Conservation (phyloP, 2,797 vertebrate species). For the Pteronotus mesoamericanus region DNA sequence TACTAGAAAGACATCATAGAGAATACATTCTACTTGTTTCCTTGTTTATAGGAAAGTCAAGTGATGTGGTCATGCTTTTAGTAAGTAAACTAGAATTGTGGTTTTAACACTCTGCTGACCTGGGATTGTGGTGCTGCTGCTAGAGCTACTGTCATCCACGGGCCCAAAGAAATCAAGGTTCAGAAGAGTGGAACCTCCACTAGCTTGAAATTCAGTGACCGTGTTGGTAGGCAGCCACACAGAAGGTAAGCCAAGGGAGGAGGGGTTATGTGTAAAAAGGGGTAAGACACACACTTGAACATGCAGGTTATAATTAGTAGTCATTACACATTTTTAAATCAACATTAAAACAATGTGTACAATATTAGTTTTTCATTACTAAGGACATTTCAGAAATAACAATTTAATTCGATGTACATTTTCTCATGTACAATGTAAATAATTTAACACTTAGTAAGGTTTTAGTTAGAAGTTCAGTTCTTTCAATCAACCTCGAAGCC, state of each 20-base stretch:
- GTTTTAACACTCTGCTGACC: conserved; percentile 89
- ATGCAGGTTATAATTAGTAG: conserved; percentile 87
- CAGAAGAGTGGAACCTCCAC: conserved; percentile 93
- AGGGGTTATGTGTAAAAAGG: conserved; percentile 87
- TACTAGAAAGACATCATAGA: conserved; percentile 73
- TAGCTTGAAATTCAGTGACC: conserved; percentile 92
- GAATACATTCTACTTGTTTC: conserved; percentile 65
- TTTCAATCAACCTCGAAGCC: conserved; percentile 81
- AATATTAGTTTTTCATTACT: conserved; percentile 84
- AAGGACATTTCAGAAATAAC: conserved; percentile 80
- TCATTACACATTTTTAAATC: conserved; percentile 84
- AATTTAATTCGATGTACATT: conserved; percentile 83
- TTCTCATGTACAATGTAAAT: conserved; percentile 87
- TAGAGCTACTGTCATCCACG: conserved; percentile 91
- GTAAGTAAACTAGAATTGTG: conserved; percentile 81
- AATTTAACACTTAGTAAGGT: conserved; percentile 80
- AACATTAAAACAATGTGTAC: conserved; percentile 84
- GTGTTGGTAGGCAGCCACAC: conserved; percentile 88
- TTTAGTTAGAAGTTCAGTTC: conserved; percentile 79
- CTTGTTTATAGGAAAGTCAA: conserved; percentile 90
- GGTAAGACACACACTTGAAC: conserved; percentile 90
- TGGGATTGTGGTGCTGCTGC: conserved; percentile 90
- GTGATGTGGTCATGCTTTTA: conserved; percentile 84
- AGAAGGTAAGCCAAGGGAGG: conserved; percentile 86
- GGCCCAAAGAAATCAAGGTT: conserved; percentile 96